These are phyloP conservation scores for Paratrypauchen microcephalus DNA, from an alignment of 2,797 vertebrate genomes.

Conservation along the genomic window DNA sequence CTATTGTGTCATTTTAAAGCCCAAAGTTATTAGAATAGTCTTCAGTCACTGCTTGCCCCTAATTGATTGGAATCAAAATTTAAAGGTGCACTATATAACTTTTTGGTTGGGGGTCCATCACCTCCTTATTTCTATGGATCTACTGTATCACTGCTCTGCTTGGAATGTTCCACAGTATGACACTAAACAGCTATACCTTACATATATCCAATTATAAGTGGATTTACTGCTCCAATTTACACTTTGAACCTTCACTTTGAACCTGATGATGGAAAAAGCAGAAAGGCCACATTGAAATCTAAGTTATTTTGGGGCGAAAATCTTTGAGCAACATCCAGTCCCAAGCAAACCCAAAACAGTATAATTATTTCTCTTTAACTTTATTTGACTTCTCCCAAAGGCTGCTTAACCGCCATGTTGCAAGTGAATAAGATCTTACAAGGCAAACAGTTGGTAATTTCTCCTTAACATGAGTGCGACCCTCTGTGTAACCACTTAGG, in stretches of 20 bases:
- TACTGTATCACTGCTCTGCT: too few species aligned
- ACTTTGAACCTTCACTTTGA: too few species aligned
- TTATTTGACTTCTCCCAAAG: constrained; percentile 19
- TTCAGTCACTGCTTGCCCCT: background rate
- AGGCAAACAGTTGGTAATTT: constrained; percentile 58
- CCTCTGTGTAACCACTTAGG: constrained; percentile 65
- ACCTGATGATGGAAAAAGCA: too few species aligned
- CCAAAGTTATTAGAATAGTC: too few species aligned
- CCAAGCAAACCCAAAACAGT: background rate
- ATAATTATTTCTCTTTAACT: background rate
- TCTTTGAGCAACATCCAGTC: background rate
- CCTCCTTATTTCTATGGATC: too few species aligned
- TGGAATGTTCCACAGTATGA: too few species aligned
- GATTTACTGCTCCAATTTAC: too few species aligned
- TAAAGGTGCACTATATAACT: background rate
- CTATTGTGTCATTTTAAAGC: too few species aligned
- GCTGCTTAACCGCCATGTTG: constrained; percentile 27
- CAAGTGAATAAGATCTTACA: constrained; percentile 44
- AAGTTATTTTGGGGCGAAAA: background rate
- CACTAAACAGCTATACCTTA: too few species aligned
- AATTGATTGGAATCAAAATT: background rate
- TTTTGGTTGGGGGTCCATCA: too few species aligned
- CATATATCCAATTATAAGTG: too few species aligned
- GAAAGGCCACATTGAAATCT: too few species aligned
- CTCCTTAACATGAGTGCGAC: constrained; percentile 72